Base-by-base conservation (phyloP, 2,888 invertebrate species). In the Lepidonotus clava region DNA sequence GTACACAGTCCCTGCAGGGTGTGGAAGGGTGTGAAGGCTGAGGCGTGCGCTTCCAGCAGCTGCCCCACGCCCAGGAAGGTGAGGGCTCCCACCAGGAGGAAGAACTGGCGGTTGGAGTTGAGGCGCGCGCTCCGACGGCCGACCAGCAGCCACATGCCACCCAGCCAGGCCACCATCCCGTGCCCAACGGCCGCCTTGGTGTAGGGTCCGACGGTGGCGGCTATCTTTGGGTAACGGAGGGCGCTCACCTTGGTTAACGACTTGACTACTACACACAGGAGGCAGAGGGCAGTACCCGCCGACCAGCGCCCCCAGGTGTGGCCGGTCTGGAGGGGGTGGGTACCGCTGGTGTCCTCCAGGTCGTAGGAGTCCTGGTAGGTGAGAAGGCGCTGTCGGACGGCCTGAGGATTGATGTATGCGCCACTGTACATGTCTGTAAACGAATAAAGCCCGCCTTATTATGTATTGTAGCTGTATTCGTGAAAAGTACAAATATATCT, bases 21-120 rank as follows among this genome's bases (percentile, higher is more conserved):
- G 76, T 18, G 21, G 24, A 18, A 8, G 6, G 76, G 76, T 6
- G 38, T 38, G 76, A 76, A 76, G 36, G 76, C 14, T n/a, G 76
- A 1, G 0, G 76, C 76, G 24, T 76, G 76, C 1, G 76, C 38
- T n/a, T 34, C 6, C n/a, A 76, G n/a, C 76, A 76, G 38, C 38
- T 76, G 36, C 1, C 24, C 76, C 76, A 76, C 76, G 0, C 38
- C 38, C 21, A 76, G 76, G 24, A 76, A 76, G 18, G 76, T 76
- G 21, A 76, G 18, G 1, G 76, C 38, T 0, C 76, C 76, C 6
- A 76, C 76, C 1, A 76, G 36, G 8, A 76, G 76, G 24, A 76
- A 76, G 40, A 76, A 76, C 34, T 76, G 76, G n/a, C 40, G 18
- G 36, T 38, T 76, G 18, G 76, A 76, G 18, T 14, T 21, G 14